Conservation (phyloP, 2,113 vertebrate species). For the Pogonocichla stellata region DNA sequence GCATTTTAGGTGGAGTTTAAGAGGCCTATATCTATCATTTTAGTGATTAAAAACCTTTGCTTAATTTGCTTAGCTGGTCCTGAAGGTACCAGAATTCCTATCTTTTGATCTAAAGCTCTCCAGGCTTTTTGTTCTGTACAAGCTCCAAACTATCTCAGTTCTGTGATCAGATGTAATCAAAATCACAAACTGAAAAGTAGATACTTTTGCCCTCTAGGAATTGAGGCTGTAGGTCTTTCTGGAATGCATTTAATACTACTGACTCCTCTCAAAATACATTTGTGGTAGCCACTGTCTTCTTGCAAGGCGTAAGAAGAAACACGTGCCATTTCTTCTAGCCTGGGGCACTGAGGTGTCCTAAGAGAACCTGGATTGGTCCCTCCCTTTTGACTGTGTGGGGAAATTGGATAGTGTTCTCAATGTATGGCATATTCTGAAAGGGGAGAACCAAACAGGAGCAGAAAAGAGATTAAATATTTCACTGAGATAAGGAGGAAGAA, state of each 20-base stretch:
- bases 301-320: neutral
- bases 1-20: neutral
- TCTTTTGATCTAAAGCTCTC: neutral
- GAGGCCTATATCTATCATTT: neutral
- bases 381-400: neutral
- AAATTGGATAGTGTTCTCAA: neutral
- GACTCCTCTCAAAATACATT: neutral
- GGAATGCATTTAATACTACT: neutral
- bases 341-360: neutral
- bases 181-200: neutral
- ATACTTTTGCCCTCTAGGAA: neutral
- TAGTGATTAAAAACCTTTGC: neutral
- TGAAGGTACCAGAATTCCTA: neutral
- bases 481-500: neutral
- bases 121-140: neutral
- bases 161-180: neutral
- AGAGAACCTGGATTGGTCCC: neutral
- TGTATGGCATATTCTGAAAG: neutral
- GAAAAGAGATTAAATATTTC: neutral
- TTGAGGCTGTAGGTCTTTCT: neutral
- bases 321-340: neutral
- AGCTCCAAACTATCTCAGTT: neutral
- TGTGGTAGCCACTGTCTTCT: neutral
- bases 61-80: neutral
- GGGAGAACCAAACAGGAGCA: neutral